Base-by-base conservation (phyloP, 2,113 vertebrate species). In the Tragulus kanchil region DNA sequence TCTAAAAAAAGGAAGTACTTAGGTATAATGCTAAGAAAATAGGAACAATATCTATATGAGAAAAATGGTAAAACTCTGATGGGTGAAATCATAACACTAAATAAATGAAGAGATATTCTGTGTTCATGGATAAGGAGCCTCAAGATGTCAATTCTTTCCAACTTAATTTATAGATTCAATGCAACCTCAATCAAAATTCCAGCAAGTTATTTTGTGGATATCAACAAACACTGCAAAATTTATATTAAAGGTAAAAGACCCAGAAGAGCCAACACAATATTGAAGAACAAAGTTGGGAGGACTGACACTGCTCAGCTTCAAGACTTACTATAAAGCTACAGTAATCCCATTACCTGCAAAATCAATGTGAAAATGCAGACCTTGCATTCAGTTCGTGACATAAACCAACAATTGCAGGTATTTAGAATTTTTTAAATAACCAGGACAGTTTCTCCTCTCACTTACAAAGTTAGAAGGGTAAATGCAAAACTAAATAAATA, bases 1-100 rank as follows among this genome's bases (percentile, higher is more conserved):
- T 28, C 19, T 5, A 14, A 58, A 54, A 58, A 71, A 25, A 36
- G 23, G 36, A 71, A 42, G 23, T 31, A 62, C 9, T 45, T 45
- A 19, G 25, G n/a, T 89, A 73, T 73, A 94, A 62, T n/a, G 17
- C 25, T 73, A 89, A 62, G 56, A 89, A 83, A 94, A 94, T 45
- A 82, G 42, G 13, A 89, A 89, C 5, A 89, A 73, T 56, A 64
- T 25, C 56, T 89, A 23, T 82, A 62, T 17, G 14, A 71, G 45
- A 6, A 89, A 87, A 83, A 89, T 23, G 48, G 65, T 21, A 79
- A 69, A 69, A 59, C 54, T 81, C 21, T 71, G 62, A 93, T 82
- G 25, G 71, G 36, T 61, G 56, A 71, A 61, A 71, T 71, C 12
- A 82, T 71, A 71, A 17, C 81, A 52, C 31, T 82, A 81, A 88